phyloP scores from a whole-genome alignment of 2,888 invertebrate species.

The Leptogaster cylindrica region DNA sequence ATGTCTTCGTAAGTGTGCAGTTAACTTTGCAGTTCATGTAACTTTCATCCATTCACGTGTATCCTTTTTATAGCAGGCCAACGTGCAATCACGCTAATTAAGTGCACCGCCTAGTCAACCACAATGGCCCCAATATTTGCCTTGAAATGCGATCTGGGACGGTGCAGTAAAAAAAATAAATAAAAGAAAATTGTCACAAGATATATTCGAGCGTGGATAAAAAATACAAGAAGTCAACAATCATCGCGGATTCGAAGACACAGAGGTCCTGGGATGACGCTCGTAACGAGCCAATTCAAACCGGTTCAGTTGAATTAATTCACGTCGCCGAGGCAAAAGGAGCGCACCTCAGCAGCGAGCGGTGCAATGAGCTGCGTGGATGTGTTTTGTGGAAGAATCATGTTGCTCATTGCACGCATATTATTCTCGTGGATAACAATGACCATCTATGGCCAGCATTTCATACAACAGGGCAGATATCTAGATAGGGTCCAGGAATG shows the following conservation, averaged over 20 bases:
- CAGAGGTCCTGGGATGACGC: slow-evolving; percentile 20
- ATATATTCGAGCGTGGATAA: slow-evolving; percentile 14
- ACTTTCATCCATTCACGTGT: no score
- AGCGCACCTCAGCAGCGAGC: slow-evolving; percentile 7
- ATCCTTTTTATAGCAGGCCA: no score
- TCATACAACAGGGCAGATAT: slow-evolving; percentile 39
- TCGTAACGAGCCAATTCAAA: slow-evolving; percentile 33
- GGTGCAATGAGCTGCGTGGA: slow-evolving; percentile 27
- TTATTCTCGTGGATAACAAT: slow-evolving; percentile 48
- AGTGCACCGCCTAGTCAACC: slow-evolving; percentile 7
- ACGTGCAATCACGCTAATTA: slow-evolving; percentile 25
- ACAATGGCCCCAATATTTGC: slow-evolving; percentile 26
- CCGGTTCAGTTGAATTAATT: slow-evolving; percentile 38
- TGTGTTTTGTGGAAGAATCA: slow-evolving; percentile 28
- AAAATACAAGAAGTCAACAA: slow-evolving; percentile 15
- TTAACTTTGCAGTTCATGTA: no score
- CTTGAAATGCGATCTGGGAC: slow-evolving; percentile 19
- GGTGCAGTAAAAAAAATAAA: neutral
- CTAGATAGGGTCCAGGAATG: slow-evolving; percentile 35
- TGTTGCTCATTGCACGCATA: slow-evolving; percentile 38
- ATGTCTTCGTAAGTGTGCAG: no score
- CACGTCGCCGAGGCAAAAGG: slow-evolving; percentile 9
- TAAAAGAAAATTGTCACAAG: slow-evolving; percentile 19
- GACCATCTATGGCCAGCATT: slow-evolving; percentile 49
- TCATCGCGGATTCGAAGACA: slow-evolving; percentile 32